phyloP scores from a whole-genome alignment of 35 echinoderm and acorn worm species.

The Eucidaris tribuloides region DNA sequence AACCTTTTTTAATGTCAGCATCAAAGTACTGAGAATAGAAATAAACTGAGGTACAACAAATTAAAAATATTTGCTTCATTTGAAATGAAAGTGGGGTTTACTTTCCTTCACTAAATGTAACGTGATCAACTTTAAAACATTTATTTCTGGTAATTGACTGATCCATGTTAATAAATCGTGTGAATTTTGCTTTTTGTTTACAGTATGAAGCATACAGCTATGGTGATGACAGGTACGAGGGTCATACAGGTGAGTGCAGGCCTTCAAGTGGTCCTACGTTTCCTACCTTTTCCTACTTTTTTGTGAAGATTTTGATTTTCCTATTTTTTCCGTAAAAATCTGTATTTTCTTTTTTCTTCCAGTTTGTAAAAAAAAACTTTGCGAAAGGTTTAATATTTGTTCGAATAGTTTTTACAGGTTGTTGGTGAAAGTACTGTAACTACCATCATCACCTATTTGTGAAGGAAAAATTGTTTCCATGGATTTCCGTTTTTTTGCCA shows the following conservation, averaged over 20 bases:
- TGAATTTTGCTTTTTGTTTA: slow-evolving; percentile 3
- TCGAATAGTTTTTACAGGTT: not conserved
- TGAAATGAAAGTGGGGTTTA: no score
- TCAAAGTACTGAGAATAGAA: no score
- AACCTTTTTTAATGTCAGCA: no score
- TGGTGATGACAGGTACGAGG: slow-evolving; percentile 4
- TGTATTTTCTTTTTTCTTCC: not conserved
- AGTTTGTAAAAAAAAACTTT: not conserved
- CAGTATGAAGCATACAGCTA: slow-evolving; percentile 7
- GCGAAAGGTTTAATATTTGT: not conserved
- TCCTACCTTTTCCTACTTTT: not conserved
- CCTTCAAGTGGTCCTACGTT: not conserved
- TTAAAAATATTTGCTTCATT: no score
- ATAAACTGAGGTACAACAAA: no score
- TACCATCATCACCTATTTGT: no score
- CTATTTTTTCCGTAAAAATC: not conserved
- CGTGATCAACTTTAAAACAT: no score
- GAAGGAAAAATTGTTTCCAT: no score
- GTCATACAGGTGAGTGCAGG: slow-evolving; percentile 35
- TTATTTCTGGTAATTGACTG: no score
- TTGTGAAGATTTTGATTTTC: not conserved
- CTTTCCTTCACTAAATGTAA: no score
- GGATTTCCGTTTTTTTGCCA: no score
- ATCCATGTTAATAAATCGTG: no score
- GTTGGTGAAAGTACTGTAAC: not conserved